Evolutionary conservation across 2,113 vertebrate species (phyloP).

Genomic region (Nematolebias whitei): DNA sequence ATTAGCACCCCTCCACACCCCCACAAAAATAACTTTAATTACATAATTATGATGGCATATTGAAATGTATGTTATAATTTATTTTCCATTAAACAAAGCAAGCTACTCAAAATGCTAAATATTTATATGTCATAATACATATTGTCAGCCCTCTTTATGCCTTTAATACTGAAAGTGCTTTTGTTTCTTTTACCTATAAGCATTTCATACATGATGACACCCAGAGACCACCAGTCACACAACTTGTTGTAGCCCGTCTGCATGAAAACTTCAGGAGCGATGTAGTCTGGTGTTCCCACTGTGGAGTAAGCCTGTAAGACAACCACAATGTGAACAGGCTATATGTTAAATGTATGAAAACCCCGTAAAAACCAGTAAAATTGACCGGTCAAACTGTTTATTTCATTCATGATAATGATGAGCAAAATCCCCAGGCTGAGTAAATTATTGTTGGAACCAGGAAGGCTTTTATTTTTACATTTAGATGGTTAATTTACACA

Average conservation of each 20-base stretch:
- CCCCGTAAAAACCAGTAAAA: neutral
- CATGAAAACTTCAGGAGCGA: constrained; percentile 97
- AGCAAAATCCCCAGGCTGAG: no score
- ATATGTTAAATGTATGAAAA: neutral
- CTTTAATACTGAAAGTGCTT: neutral
- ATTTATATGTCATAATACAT: no score
- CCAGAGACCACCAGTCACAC: constrained; percentile 98
- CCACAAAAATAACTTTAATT: no score
- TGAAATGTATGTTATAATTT: no score
- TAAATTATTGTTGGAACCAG: neutral
- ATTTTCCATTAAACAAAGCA: no score
- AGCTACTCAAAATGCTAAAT: no score
- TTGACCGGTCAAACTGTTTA: no score
- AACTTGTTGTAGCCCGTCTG: constrained; percentile 98
- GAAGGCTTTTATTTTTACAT: neutral
- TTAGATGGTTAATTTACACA: neutral
- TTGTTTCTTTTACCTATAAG: constrained; percentile 86
- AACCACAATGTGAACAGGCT: constrained; percentile 1
- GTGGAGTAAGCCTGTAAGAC: constrained; percentile 91
- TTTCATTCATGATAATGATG: neutral
- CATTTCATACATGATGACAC: constrained; percentile 99
- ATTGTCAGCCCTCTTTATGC: no score
- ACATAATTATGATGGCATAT: no score
- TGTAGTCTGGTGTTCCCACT: constrained; percentile 96
- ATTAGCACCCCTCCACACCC: no score